Percentiles rank a stretch among this genome's conserved stretches.
phyloP scores from a whole-genome alignment of 2,113 vertebrate species.

The Ictidomys tridecemlineatus region DNA sequence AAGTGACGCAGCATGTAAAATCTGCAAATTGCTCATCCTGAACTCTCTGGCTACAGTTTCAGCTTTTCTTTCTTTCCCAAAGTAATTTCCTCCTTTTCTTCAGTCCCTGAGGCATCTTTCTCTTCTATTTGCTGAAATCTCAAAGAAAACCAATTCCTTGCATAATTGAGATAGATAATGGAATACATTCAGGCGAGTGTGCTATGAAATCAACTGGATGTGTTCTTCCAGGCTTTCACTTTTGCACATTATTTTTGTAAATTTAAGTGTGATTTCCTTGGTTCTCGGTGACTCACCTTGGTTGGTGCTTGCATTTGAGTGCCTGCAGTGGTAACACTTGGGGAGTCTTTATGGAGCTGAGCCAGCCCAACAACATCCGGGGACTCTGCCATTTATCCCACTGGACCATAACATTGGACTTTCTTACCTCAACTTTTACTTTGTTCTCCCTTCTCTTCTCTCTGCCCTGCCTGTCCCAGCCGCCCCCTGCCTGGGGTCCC shows the following conservation, averaged over 20 bases:
- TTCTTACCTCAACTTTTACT: not conserved
- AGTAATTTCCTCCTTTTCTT: constrained; percentile 64
- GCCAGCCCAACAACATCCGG: not conserved
- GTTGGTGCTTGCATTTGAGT: not conserved
- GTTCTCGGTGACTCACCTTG: not conserved
- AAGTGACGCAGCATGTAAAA: constrained; percentile 52
- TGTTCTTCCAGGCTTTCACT: not conserved
- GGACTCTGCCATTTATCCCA: accelerated
- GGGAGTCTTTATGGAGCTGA: not conserved
- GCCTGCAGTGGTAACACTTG: accelerated
- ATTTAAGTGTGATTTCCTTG: not conserved
- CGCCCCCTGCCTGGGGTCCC: not conserved
- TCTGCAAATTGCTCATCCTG: constrained; percentile 55
- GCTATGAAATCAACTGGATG: not conserved
- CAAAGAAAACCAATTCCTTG: not conserved
- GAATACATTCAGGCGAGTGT: not conserved
- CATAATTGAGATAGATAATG: not conserved
- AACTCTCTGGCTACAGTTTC: constrained; percentile 40
- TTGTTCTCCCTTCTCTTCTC: not conserved
- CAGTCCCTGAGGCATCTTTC: constrained; percentile 17
- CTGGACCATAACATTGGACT: not conserved
- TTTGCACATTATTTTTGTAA: not conserved
- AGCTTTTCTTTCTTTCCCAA: constrained; percentile 54
- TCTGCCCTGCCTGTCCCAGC: not conserved
- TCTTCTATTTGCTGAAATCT: constrained; percentile 11